Evolutionary conservation across 2,113 vertebrate genomes (phyloP).

Genomic region (Antechinus stuartii): DNA sequence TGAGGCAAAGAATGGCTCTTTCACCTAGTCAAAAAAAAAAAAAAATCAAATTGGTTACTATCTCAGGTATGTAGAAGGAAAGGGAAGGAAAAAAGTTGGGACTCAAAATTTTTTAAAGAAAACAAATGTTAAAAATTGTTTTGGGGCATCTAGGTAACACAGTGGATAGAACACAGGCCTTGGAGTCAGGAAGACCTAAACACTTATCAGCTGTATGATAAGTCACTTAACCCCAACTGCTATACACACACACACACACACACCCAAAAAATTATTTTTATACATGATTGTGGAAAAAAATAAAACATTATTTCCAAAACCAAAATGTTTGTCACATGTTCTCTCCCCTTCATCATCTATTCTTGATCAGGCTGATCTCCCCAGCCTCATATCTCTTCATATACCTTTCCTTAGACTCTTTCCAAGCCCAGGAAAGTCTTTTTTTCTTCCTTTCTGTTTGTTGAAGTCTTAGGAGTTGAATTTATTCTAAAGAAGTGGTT

Average conservation of each 20-base stretch:
- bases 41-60: not conserved
- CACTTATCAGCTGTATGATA: too few species aligned
- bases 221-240: too few species aligned
- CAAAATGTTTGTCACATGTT: not conserved
- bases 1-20: too few species aligned
- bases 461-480: not conserved
- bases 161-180: too few species aligned
- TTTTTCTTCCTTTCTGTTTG: not conserved
- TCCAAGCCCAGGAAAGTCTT: not conserved
- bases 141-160: too few species aligned
- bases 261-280: not conserved
- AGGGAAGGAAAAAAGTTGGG: not conserved
- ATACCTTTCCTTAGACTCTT: not conserved
- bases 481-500: not conserved
- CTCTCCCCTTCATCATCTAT: not conserved
- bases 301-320: not conserved
- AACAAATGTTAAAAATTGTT: not conserved
- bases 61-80: not conserved
- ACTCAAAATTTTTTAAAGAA: not conserved
- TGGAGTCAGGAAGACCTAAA: too few species aligned
- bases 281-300: not conserved
- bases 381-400: not conserved
- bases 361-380: not conserved
- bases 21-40: too few species aligned
- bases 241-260: too few species aligned